These are phyloP conservation scores for Colaptes auratus DNA, from an alignment of 2,113 vertebrate genomes.

Conservation along the genomic window DNA sequence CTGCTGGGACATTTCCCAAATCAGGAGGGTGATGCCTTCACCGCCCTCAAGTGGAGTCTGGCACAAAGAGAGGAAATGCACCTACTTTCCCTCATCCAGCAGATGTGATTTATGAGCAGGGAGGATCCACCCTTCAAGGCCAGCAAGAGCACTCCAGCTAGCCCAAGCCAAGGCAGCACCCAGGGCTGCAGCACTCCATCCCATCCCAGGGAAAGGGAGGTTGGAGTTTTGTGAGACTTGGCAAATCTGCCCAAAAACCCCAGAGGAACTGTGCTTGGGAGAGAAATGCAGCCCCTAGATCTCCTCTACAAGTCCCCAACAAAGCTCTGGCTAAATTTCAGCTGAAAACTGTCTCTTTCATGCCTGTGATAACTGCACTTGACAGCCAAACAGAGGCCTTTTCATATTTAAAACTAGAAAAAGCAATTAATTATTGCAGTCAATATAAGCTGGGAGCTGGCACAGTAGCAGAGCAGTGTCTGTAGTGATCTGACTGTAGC, in stretches of 20 bases:
- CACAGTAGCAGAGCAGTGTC: neutral
- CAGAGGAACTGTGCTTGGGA: rapidly evolving
- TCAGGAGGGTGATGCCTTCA: neutral
- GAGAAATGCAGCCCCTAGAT: neutral
- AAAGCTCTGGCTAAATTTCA: slow-evolving; percentile 34
- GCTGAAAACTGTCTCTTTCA: slow-evolving; percentile 29
- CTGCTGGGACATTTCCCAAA: neutral
- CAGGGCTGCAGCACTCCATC: neutral
- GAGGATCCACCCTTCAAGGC: neutral
- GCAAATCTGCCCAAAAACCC: neutral
- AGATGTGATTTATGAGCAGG: neutral
- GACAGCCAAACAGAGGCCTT: slow-evolving; percentile 42
- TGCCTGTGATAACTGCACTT: neutral
- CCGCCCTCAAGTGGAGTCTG: neutral
- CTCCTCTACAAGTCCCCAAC: neutral
- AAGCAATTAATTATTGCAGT: slow-evolving; percentile 50
- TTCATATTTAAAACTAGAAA: slow-evolving; percentile 62
- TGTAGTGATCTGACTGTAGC: neutral
- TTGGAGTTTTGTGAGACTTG: neutral
- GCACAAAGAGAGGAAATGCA: neutral
- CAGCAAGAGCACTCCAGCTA: rapidly evolving
- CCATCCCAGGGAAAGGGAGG: neutral
- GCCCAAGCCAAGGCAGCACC: neutral
- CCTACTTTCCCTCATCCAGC: neutral
- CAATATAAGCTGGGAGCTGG: neutral